Base-by-base conservation (phyloP, 2,113 vertebrate genomes). In the Salvator merianae region DNA sequence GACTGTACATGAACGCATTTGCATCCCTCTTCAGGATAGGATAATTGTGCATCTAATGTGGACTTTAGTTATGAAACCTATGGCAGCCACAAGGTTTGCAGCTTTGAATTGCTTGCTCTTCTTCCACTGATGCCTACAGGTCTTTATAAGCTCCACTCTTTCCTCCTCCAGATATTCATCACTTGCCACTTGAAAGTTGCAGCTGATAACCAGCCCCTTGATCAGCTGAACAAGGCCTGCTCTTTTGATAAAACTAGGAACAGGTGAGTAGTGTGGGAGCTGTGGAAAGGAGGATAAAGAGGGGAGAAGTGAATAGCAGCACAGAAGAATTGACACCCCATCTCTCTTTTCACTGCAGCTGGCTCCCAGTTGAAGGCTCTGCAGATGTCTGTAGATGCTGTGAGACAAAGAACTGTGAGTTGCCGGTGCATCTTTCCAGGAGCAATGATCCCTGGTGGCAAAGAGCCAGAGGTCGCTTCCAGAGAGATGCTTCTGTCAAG, bases 121-220 rank as follows among this genome's bases (percentile, higher is more conserved):
- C 53, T 59, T 8, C 4, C 18, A 20, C 18, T 59, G 20, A 59
- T 20, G 55, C 18, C 14, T 16, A 59, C 18, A 16, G 16, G 14
- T 18, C 55, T 59, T 20, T 20, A 1, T 20, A 20, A 59, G 20
- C 14, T 59, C 55, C 55, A 20, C 14, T 59, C 4, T 5, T 18
- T 4, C 0, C 2, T 5, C 26, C 62, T 0, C 0, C 73, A 91
- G 91, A 90, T 93, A 77, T 93, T 90, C 70, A 93, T 93, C 71
- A 93, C 91, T 30, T 92, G 90, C 62, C 91, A 93, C 84, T 86
- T 93, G 79, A 93, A 90, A 86, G 93, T 90, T 38, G 86, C 90
- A 4, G 86, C 90, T 0, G 84, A 0, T 0, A 90, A 91, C 24
- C 93, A 93, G 40, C 62, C 73, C 5, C 90, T 90, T 0, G 90